These are phyloP conservation scores for Falco peregrinus DNA, from an alignment of 2,797 vertebrate genomes.

Conservation along the genomic window DNA sequence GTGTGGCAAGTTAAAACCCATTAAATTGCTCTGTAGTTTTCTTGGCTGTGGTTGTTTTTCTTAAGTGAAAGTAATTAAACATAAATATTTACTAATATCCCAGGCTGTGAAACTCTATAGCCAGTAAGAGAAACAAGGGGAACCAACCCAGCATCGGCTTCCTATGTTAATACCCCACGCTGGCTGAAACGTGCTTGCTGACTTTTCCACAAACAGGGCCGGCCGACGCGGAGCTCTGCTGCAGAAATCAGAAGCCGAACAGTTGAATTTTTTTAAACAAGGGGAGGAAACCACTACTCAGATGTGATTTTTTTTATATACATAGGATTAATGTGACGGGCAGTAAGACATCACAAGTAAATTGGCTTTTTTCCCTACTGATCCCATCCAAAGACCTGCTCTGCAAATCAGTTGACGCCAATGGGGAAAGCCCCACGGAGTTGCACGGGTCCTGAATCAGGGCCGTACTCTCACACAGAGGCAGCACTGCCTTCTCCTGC, in stretches of 20 bases:
- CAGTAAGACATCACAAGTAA: background rate
- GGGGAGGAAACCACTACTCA: background rate
- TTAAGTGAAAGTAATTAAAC: constrained; percentile 69
- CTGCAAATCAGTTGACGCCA: background rate
- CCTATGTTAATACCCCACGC: background rate
- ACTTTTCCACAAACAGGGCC: background rate
- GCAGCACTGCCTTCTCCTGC: background rate
- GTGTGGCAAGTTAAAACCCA: constrained; percentile 57
- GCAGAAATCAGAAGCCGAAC: background rate
- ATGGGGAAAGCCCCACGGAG: background rate
- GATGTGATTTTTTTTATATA: background rate
- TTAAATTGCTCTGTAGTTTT: constrained; percentile 64
- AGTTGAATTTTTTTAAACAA: background rate
- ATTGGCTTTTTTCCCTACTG: background rate
- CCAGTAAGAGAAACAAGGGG: constrained; percentile 14
- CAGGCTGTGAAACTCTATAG: constrained; percentile 61
- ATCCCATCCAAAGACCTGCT: background rate
- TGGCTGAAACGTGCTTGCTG: constrained; percentile 2
- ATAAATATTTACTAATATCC: constrained; percentile 70
- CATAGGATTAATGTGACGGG: background rate
- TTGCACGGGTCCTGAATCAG: background rate
- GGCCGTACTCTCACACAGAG: too few relatives aligned
- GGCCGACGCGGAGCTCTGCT: background rate
- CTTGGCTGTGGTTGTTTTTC: constrained; percentile 56
- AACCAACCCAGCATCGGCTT: background rate